Evolutionary conservation across 2,113 vertebrate genomes (phyloP), one percentile per base, ranked within the genome.

Genomic region (Butorides virescens): DNA sequence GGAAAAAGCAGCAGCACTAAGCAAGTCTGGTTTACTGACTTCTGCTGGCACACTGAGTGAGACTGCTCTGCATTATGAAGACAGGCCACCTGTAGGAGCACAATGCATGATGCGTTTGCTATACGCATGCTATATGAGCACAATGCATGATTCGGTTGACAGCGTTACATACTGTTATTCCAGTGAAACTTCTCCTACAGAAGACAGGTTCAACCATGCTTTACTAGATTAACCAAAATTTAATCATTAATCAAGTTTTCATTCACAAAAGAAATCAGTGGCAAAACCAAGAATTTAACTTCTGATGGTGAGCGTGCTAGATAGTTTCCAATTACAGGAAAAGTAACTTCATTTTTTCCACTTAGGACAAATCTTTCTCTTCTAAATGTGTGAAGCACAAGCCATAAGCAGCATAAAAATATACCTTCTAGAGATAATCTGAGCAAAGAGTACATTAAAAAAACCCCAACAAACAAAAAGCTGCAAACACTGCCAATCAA

Each of bases 131-230:
- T 47, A 21, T 20, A 47, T 10, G 13, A 65, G 62, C 37, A 61
- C 36, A 23, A 37, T 1, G 11, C 46, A 13, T 1, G 1, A 20
- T 4, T 20, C 6, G 8, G 29, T 3, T 56, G 34, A 34, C 56
- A 75, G 42, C 1, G 1, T 12, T 15, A 55, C 5, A 10, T 12
- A 36, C 44, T 49, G 30, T 27, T 65, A 70, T 17, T 70, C 34
- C 74, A 78, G 13, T n/a, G 26, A 9, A 44, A 70, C 12, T 32
- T 55, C 37, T 84, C 50, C 52, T 71, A 19, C 13, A 59, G 49
- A 0, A 50, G 17, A 44, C 36, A 88, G 63, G 25, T 17, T 74
- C 63, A 34, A 42, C 34, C 15, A 13, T 13, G 7, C 78, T 67
- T 86, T 50, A 59, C 15, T 0, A 62, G 27, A 79, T 36, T 34